phyloP scores from a whole-genome alignment of 2,113 vertebrate species.

The Pituophis catenifer region DNA sequence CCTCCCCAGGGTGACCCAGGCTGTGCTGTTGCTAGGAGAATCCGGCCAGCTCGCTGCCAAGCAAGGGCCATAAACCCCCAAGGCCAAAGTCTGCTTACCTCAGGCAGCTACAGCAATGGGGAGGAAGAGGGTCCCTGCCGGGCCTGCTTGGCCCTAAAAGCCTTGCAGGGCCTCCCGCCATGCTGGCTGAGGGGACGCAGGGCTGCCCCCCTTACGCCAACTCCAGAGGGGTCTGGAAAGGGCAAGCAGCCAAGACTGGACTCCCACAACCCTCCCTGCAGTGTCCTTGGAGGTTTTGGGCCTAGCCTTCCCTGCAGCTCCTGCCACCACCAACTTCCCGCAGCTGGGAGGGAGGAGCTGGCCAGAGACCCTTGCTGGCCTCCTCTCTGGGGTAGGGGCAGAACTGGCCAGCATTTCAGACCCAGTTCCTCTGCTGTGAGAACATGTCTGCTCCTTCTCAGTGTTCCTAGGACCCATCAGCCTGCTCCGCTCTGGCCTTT shows the following conservation, averaged over 20 bases:
- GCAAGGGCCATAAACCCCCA: background rate
- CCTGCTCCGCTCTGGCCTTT: background rate
- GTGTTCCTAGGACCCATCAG: background rate
- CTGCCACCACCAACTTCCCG: background rate
- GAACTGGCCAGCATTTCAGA: background rate
- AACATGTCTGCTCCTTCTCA: background rate
- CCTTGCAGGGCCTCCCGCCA: background rate
- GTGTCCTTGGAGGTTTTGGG: background rate
- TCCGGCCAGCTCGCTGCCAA: background rate
- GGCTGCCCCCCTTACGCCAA: background rate
- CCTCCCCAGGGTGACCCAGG: accelerated
- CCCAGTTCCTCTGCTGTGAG: background rate
- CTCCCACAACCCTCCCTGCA: background rate
- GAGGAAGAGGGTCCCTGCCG: background rate
- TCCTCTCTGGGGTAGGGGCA: background rate
- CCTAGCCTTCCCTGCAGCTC: background rate
- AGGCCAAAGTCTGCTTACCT: background rate
- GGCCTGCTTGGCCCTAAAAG: background rate
- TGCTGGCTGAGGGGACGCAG: background rate
- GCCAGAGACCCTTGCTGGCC: background rate
- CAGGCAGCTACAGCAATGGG: background rate
- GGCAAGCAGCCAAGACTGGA: background rate
- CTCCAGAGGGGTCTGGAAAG: background rate
- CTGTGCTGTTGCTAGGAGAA: background rate
- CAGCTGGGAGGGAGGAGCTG: background rate